These are phyloP conservation scores for Tonatia bakeri DNA, from an alignment of 2,113 vertebrate genomes.

Conservation along the genomic window DNA sequence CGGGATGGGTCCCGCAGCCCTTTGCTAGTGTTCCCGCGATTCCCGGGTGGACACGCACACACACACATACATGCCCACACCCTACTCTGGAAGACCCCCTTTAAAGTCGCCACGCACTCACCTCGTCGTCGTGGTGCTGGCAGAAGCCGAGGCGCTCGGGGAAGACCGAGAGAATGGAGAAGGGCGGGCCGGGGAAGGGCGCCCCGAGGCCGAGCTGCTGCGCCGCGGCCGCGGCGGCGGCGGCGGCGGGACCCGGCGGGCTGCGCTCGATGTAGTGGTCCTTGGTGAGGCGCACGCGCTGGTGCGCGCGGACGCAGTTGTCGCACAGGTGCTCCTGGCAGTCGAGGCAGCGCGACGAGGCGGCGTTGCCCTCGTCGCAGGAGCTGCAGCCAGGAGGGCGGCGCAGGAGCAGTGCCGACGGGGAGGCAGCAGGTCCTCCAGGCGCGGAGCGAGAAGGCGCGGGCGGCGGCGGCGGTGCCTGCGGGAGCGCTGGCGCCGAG, in stretches of 20 bases:
- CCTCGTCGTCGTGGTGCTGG: slow-evolving; percentile 71
- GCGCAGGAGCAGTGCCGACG: slow-evolving; percentile 79
- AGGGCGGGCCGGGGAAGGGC: slow-evolving; percentile 85
- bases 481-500: slow-evolving; percentile 35
- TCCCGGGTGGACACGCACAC: not conserved
- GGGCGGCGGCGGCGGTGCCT: not conserved
- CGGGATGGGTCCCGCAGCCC: accelerated
- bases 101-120: not conserved
- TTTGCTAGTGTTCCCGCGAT: not conserved
- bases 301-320: slow-evolving; percentile 94
- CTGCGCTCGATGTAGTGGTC: slow-evolving; percentile 94
- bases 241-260: slow-evolving; percentile 68
- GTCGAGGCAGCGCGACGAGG: slow-evolving; percentile 91
- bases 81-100: accelerated
- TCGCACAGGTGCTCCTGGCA: slow-evolving; percentile 95
- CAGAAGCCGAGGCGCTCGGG: slow-evolving; percentile 79
- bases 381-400: slow-evolving; percentile 87
- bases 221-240: slow-evolving; percentile 34
- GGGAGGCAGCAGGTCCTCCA: slow-evolving; percentile 58
- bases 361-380: slow-evolving; percentile 91
- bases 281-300: slow-evolving; percentile 93
- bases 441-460: slow-evolving; percentile 50
- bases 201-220: slow-evolving; percentile 84
- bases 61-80: accelerated
- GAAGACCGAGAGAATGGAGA: slow-evolving; percentile 87